These are phyloP conservation scores for cat (Felis catus) DNA, from an alignment of 2,113 vertebrate species.

Conservation along the genomic window DNA sequence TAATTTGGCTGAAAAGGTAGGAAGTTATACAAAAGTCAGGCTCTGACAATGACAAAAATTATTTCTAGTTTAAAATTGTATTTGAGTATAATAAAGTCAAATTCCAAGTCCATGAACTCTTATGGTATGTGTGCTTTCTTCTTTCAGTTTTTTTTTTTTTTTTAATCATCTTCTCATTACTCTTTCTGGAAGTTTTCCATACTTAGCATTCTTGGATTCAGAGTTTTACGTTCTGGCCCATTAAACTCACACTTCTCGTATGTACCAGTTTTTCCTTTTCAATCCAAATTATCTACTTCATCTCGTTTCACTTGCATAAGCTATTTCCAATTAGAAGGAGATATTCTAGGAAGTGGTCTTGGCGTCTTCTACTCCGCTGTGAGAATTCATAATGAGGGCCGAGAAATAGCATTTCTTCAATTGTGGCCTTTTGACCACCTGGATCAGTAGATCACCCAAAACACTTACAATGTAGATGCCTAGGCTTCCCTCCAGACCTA, in stretches of 20 bases:
- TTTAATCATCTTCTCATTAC: neutral
- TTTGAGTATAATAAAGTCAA: neutral
- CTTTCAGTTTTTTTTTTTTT: neutral
- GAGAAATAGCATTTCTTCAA: conserved; percentile 30
- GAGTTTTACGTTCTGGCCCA: conserved; percentile 4
- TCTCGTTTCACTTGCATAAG: conserved; percentile 28
- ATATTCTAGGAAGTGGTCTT: neutral
- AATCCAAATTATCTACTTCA: conserved; percentile 32
- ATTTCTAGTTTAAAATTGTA: conserved; percentile 44
- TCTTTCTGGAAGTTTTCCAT: neutral
- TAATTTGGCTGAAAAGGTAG: conserved; percentile 38
- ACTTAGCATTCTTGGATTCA: neutral
- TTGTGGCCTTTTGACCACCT: neutral
- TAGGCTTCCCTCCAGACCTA: neutral
- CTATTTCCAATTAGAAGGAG: conserved; percentile 25
- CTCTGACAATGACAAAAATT: neutral
- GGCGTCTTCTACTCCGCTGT: neutral
- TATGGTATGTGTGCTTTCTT: neutral
- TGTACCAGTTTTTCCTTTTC: conserved; percentile 15
- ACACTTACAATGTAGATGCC: neutral
- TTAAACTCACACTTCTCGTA: conserved; percentile 31
- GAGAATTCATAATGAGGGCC: neutral
- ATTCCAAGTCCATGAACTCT: neutral
- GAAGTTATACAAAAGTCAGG: neutral
- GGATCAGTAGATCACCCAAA: neutral